Conservation (phyloP, 2,888 invertebrate species). For the Agrochola lota region DNA sequence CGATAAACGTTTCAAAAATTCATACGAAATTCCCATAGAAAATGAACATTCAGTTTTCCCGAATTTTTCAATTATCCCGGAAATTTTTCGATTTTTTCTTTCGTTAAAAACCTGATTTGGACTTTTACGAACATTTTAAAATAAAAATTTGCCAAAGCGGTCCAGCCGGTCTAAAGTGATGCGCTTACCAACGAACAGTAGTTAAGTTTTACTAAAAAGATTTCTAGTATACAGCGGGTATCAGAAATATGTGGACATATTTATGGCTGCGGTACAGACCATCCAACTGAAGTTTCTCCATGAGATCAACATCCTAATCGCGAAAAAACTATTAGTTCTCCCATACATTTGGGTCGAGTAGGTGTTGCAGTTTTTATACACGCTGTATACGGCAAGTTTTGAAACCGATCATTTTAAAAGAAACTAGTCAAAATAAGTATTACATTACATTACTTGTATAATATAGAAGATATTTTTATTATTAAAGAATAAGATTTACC, state of each 20-base stretch:
- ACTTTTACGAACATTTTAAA: too few species aligned
- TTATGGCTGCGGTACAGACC: neutral
- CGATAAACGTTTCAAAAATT: too few species aligned
- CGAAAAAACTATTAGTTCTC: neutral
- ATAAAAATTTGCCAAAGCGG: neutral
- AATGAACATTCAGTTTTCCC: too few species aligned
- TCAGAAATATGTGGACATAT: neutral
- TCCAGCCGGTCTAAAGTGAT: neutral
- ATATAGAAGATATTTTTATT: neutral
- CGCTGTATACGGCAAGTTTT: neutral
- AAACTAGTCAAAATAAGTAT: neutral
- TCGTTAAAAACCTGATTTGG: too few species aligned
- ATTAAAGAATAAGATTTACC: neutral
- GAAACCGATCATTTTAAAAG: neutral
- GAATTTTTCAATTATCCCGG: too few species aligned
- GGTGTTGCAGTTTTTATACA: neutral
- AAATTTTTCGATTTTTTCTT: too few species aligned
- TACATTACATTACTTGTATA: neutral
- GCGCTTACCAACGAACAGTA: neutral
- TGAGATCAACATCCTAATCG: neutral
- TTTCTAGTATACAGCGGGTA: neutral
- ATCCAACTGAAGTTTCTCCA: neutral
- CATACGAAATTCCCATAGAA: neutral
- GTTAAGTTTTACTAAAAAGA: too few species aligned
- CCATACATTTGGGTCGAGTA: neutral